phyloP scores from a whole-genome alignment of 2,797 vertebrate genomes.

The Sebastes taczanowskii region DNA sequence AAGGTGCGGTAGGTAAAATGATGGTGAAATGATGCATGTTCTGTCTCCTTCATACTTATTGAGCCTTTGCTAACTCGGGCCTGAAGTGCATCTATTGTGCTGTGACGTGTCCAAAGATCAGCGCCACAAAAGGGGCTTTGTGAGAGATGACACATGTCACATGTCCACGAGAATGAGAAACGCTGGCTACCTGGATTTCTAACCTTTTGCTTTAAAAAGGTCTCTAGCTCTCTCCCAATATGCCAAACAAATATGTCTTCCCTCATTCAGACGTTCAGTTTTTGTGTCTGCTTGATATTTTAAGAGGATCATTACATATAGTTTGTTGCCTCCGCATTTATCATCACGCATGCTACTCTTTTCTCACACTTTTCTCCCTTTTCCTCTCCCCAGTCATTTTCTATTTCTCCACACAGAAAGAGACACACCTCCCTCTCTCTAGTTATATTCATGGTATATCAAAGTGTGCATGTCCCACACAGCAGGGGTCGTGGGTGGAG shows the following conservation, averaged over 20 bases:
- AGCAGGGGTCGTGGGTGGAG: constrained; percentile 7
- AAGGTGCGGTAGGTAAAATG: too few relatives aligned
- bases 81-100: constrained; percentile 54
- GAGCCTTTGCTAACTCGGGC: constrained; percentile 39
- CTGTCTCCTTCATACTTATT: constrained; percentile 18
- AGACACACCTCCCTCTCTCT: constrained; percentile 57
- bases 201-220: constrained; percentile 12
- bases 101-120: constrained; percentile 49
- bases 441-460: constrained; percentile 62
- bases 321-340: constrained; percentile 31
- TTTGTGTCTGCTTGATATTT: constrained; percentile 32
- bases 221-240: not conserved
- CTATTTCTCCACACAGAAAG: constrained; percentile 48
- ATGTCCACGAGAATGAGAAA: constrained; percentile 37
- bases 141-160: constrained; percentile 62
- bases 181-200: constrained; percentile 40
- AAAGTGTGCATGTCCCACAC: constrained; percentile 79
- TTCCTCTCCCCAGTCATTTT: constrained; percentile 27
- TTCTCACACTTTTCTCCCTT: constrained; percentile 25
- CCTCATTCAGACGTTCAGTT: not conserved
- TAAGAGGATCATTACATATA: constrained; percentile 37
- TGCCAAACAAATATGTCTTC: not conserved
- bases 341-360: constrained; percentile 27
- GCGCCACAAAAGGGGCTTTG: constrained; percentile 73
- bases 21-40: constrained; percentile 19